phyloP scores from a whole-genome alignment of 2,797 vertebrate genomes.

The Acrossocheilus fasciatus region DNA sequence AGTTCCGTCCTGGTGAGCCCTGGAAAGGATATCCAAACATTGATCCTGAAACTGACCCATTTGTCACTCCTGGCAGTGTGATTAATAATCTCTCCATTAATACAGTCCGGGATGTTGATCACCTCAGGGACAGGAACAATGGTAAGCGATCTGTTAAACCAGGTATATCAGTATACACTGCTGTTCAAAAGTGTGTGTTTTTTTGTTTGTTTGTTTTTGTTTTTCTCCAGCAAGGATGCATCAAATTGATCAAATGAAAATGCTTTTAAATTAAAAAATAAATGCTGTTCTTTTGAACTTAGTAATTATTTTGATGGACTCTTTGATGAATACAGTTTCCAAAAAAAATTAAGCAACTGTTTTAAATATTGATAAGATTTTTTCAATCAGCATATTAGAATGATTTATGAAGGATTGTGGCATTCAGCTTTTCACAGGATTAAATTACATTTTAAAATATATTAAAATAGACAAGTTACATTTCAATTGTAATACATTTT shows the following conservation, averaged over 20 bases:
- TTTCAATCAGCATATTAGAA: too few relatives aligned
- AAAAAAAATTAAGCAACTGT: too few relatives aligned
- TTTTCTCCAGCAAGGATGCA: not conserved
- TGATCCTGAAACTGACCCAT: constrained; percentile 99
- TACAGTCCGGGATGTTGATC: constrained; percentile 99
- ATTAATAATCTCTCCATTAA: constrained; percentile 99
- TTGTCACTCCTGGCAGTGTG: constrained; percentile 99
- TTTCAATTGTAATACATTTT: not conserved
- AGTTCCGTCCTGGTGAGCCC: constrained; percentile 98
- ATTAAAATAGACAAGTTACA: not conserved
- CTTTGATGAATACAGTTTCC: too few relatives aligned
- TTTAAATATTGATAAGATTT: too few relatives aligned
- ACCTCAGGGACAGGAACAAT: constrained; percentile 99
- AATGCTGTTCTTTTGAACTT: too few relatives aligned
- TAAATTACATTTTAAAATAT: not conserved
- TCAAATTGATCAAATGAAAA: not conserved
- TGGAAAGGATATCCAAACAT: constrained; percentile 99
- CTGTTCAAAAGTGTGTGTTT: too few relatives aligned
- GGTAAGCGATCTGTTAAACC: constrained; percentile 74
- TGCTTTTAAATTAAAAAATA: not conserved
- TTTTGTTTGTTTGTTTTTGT: not conserved
- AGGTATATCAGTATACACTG: not conserved
- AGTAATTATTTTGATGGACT: too few relatives aligned
- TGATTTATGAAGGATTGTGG: too few relatives aligned
- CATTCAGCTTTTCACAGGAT: too few relatives aligned